Conservation (phyloP, 2,113 vertebrate genomes). For the Cebidichthys violaceus region DNA sequence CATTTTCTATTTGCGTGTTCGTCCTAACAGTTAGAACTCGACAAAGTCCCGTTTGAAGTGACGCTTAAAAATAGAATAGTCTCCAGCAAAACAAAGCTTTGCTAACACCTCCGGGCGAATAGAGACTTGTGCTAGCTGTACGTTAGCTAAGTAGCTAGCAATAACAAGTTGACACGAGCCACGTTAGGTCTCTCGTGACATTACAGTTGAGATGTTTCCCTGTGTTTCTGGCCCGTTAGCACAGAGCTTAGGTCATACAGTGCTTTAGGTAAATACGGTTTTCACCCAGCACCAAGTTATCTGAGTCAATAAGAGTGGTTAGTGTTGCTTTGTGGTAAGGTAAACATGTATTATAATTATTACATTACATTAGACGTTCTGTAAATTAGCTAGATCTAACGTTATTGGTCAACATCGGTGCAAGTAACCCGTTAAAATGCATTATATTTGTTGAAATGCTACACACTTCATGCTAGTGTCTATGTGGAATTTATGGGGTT, state of each 20-base stretch:
- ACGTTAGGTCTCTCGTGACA: neutral
- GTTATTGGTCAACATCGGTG: no score
- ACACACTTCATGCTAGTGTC: neutral
- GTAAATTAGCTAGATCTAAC: neutral
- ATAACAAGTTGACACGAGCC: neutral
- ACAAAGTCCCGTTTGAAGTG: neutral
- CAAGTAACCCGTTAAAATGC: neutral
- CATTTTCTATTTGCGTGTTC: neutral
- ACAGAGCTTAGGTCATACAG: neutral
- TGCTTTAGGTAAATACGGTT: neutral
- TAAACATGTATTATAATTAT: neutral
- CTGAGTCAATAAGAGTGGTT: no score
- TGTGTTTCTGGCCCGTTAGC: neutral
- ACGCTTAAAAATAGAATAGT: no score
- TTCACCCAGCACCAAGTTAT: neutral
- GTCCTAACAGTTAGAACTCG: neutral
- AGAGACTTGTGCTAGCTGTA: neutral
- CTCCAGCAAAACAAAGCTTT: neutral
- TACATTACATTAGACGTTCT: neutral
- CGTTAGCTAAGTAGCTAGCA: slow-evolving; percentile 37
- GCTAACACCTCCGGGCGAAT: neutral
- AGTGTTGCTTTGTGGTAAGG: neutral
- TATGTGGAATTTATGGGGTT: neutral
- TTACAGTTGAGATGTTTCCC: neutral
- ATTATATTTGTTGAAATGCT: neutral